Evolutionary conservation across 2,888 invertebrate genomes (phyloP).

Genomic region (Zonitis immaculata): DNA sequence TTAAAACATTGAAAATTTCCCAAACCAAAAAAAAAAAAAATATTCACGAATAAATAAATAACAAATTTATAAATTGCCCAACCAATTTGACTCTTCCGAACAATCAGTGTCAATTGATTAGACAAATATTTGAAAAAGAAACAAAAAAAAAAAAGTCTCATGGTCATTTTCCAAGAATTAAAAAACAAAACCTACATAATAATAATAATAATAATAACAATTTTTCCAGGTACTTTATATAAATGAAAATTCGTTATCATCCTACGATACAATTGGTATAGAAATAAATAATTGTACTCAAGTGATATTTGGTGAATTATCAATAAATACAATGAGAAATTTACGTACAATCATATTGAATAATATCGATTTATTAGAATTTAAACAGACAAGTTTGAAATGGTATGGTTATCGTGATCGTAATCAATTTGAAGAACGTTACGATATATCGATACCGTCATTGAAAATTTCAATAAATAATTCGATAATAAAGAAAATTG

Average conservation of each 20-base stretch:
- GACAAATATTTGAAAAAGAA: not conserved
- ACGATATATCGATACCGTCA: slow-evolving; percentile 38
- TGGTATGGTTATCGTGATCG: slow-evolving; percentile 50
- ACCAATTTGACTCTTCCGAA: no score
- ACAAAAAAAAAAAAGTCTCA: not conserved
- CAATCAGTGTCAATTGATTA: slow-evolving; percentile 3
- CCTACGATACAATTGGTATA: slow-evolving; percentile 46
- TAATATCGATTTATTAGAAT: slow-evolving; percentile 58
- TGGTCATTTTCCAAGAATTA: not conserved
- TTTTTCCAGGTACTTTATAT: slow-evolving; percentile 42
- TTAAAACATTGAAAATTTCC: no score
- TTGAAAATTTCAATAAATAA: slow-evolving; percentile 48
- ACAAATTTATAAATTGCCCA: no score
- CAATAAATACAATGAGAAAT: slow-evolving; percentile 58
- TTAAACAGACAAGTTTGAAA: slow-evolving; percentile 58
- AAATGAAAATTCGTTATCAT: slow-evolving; percentile 36
- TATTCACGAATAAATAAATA: no score
- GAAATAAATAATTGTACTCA: slow-evolving; percentile 62
- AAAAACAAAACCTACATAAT: no score
- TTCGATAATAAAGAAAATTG: slow-evolving; percentile 48
- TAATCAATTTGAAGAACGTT: slow-evolving; percentile 32
- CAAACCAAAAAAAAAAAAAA: no score
- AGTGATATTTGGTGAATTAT: slow-evolving; percentile 56
- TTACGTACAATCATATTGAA: slow-evolving; percentile 60
- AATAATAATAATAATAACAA: no score